Evolutionary conservation across 1,140 invertebrate genomes (phyloP).

Genomic region (Rhyzopertha dominica): DNA sequence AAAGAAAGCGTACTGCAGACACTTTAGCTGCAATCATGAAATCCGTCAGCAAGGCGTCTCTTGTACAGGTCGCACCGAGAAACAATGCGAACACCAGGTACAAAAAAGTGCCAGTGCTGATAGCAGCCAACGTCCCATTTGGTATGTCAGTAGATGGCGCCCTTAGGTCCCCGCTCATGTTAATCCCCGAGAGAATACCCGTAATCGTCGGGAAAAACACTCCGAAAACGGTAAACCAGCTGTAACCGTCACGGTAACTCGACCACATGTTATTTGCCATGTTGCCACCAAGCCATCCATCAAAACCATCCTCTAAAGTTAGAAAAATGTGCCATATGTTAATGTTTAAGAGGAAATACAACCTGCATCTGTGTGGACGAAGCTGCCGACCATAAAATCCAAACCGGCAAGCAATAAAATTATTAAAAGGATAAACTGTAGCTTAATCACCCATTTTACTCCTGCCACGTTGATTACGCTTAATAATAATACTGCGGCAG

Average conservation of each 20-base stretch:
- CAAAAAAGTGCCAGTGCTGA: slow-evolving; percentile 84
- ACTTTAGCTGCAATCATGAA: slow-evolving; percentile 90
- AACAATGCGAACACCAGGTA: slow-evolving; percentile 87
- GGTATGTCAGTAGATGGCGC: slow-evolving; percentile 91
- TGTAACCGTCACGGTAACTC: slow-evolving; percentile 70
- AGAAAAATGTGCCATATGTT: slow-evolving; percentile 11
- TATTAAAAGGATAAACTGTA: slow-evolving; percentile 80
- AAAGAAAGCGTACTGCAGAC: slow-evolving; percentile 71
- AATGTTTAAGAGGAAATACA: too few species aligned
- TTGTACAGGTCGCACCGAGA: slow-evolving; percentile 79
- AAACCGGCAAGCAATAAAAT: slow-evolving; percentile 78
- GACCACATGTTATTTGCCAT: slow-evolving; percentile 80
- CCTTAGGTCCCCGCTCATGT: slow-evolving; percentile 94
- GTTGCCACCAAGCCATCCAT: slow-evolving; percentile 76
- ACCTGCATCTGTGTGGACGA: slow-evolving; percentile 65
- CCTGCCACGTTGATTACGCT: slow-evolving; percentile 86
- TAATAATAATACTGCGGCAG: slow-evolving; percentile 73
- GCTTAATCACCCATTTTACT: slow-evolving; percentile 89
- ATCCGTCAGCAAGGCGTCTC: slow-evolving; percentile 67
- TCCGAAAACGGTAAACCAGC: slow-evolving; percentile 89
- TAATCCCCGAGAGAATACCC: slow-evolving; percentile 91
- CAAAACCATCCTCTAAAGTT: slow-evolving; percentile 69
- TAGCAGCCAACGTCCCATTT: slow-evolving; percentile 86
- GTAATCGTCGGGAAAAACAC: slow-evolving; percentile 94
- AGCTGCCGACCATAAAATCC: slow-evolving; percentile 86